Evolutionary conservation across 2,888 invertebrate genomes (phyloP).

Genomic region (Vandiemenella viatica): DNA sequence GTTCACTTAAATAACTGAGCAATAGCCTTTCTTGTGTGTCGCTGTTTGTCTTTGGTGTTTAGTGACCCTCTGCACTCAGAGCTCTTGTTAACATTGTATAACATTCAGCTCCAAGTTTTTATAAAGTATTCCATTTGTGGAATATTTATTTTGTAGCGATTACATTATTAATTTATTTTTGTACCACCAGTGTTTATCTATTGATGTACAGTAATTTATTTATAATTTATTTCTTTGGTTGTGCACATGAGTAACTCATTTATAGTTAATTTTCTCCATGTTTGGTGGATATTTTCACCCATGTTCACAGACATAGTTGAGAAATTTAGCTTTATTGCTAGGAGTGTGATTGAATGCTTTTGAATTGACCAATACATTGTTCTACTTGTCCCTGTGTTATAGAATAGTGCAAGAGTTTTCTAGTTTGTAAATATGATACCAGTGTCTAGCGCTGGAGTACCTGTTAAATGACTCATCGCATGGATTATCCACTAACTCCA

Average conservation of each 20-base stretch:
- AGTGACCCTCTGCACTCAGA: conserved; percentile 12
- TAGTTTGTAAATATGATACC: conserved; percentile 14
- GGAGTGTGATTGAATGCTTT: conserved; percentile 14
- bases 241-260: conserved; percentile 2
- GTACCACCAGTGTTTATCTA: conserved; percentile 1
- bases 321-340: conserved; percentile 8
- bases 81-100: conserved; percentile 7
- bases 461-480: conserved; percentile 6
- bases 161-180: background rate
- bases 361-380: conserved; percentile 14
- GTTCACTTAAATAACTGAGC: conserved; percentile 8
- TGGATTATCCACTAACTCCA: conserved; percentile 7
- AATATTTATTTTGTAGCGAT: background rate
- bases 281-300: background rate
- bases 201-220: conserved; percentile 7
- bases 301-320: conserved; percentile 5
- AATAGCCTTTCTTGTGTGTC: conserved; percentile 18
- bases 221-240: conserved; percentile 3
- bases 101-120: background rate
- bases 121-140: background rate
- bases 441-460: conserved; percentile 8
- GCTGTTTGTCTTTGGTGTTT: conserved; percentile 18
- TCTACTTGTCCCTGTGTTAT: conserved; percentile 16
- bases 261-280: background rate
- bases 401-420: conserved; percentile 13